A percentile compares a stretch with the other conserved stretches of the same genome.
These are phyloP conservation scores for Celastrina argiolus DNA, from an alignment of 2,888 invertebrate species.

Conservation along the genomic window DNA sequence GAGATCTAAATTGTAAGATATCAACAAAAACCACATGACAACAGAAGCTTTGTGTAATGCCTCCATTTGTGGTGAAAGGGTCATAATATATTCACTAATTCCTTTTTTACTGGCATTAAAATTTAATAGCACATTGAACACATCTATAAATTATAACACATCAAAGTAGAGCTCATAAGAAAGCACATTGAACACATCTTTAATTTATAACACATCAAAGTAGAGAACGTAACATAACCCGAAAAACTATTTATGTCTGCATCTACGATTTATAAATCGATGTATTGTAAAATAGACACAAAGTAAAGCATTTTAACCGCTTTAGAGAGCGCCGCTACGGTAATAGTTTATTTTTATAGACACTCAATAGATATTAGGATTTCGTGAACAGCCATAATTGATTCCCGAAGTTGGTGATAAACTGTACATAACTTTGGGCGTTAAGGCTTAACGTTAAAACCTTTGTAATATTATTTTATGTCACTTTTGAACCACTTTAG, in stretches of 20 bases:
- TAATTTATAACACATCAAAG: neutral
- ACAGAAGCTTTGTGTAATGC: neutral
- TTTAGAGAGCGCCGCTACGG: neutral
- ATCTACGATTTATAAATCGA: neutral
- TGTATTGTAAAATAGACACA: neutral
- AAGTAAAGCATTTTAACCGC: neutral
- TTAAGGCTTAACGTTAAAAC: neutral
- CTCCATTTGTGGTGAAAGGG: neutral
- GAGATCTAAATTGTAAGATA: neutral
- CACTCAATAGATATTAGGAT: constrained; percentile 15
- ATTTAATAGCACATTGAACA: neutral
- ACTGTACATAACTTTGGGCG: neutral
- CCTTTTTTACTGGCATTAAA: neutral
- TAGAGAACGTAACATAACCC: too few relatives aligned
- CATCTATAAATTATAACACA: neutral
- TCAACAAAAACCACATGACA: neutral
- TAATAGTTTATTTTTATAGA: constrained; percentile 18
- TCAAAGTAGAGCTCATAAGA: neutral
- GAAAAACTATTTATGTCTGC: neutral
- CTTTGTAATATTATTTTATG: neutral
- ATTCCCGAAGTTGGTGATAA: neutral
- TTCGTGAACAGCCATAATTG: neutral
- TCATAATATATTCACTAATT: neutral
- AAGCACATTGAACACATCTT: neutral
- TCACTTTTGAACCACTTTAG: neutral